A percentile compares a stretch with the other conserved stretches of the same genome.
These are phyloP conservation scores for Pangasius larnaudii DNA, from an alignment of 2,797 vertebrate species.

Conservation along the genomic window DNA sequence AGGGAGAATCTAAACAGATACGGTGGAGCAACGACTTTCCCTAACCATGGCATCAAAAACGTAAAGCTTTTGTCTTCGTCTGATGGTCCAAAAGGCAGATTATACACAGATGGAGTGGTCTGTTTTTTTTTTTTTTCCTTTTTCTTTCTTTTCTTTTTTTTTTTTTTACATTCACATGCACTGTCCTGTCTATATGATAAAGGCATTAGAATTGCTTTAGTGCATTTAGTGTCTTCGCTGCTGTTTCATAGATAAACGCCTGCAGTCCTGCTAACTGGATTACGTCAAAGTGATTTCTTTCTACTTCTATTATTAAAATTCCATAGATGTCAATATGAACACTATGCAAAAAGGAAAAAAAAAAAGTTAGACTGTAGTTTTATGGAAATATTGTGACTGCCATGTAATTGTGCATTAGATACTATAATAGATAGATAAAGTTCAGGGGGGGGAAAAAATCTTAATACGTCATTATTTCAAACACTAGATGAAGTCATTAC, in stretches of 20 bases:
- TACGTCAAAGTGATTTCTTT: conserved; percentile 42
- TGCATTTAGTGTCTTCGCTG: conserved; percentile 77
- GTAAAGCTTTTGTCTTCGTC: conserved; percentile 75
- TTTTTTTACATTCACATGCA: conserved; percentile 80
- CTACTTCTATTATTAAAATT: conserved; percentile 32
- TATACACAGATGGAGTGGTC: conserved; percentile 72
- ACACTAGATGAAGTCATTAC: conserved; percentile 71
- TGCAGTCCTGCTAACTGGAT: conserved; percentile 67
- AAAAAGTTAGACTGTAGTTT: conserved; percentile 39
- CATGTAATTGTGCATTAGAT: conserved; percentile 55
- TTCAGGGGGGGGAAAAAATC: conserved; percentile 47
- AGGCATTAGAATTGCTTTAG: conserved; percentile 79
- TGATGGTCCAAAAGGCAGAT: conserved; percentile 70
- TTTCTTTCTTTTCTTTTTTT: conserved; percentile 59
- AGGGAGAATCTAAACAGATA: conserved; percentile 81
- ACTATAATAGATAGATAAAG: conserved; percentile 45
- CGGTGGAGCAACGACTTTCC: conserved; percentile 70
- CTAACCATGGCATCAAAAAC: conserved; percentile 70
- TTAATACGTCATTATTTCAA: conserved; percentile 46
- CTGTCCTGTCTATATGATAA: conserved; percentile 74
- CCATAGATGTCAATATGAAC: conserved; percentile 35
- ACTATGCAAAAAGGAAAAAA: conserved; percentile 7
- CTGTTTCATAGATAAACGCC: conserved; percentile 74
- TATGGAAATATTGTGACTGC: conserved; percentile 49
- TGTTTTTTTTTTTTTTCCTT: conserved; percentile 60